A percentile compares a stretch with the other conserved stretches of the same genome.
These are phyloP conservation scores for Garra rufa DNA, from an alignment of 2,113 vertebrate genomes.

Conservation along the genomic window DNA sequence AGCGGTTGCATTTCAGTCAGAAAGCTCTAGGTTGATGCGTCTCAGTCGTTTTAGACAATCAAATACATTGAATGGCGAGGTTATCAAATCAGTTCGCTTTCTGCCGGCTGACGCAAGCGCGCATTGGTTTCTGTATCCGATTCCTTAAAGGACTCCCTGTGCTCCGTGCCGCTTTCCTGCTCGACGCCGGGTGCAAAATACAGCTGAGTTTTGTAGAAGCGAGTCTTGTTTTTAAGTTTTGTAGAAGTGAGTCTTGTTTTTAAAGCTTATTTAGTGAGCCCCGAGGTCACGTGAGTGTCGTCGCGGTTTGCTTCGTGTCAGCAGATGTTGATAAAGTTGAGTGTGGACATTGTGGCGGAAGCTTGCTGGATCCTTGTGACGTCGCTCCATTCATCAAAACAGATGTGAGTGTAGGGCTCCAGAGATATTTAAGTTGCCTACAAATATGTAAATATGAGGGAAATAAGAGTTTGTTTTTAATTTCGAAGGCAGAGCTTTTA, in stretches of 20 bases:
- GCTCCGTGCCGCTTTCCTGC: background rate
- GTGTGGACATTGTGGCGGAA: conserved; percentile 2
- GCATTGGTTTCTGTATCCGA: conserved; percentile 32
- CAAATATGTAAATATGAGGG: background rate
- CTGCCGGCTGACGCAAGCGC: conserved; percentile 67
- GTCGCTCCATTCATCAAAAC: conserved; percentile 13
- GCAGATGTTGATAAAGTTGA: conserved; percentile 40
- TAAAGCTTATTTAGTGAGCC: background rate
- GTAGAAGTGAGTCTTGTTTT: background rate
- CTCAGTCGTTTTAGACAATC: background rate
- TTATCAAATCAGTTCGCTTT: background rate
- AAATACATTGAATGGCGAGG: background rate
- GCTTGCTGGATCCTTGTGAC: conserved; percentile 9
- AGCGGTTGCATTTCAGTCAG: conserved; percentile 21
- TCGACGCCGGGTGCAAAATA: background rate
- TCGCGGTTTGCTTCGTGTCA: background rate
- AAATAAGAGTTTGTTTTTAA: background rate
- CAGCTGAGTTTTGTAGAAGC: background rate
- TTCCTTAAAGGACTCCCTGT: background rate
- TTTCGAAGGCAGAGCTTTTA: background rate
- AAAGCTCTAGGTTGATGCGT: background rate
- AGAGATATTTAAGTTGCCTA: background rate
- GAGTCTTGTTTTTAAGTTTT: background rate
- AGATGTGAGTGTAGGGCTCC: background rate
- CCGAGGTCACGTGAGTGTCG: background rate